Conservation (phyloP, 2,888 invertebrate genomes). For the Graphium colonna region DNA sequence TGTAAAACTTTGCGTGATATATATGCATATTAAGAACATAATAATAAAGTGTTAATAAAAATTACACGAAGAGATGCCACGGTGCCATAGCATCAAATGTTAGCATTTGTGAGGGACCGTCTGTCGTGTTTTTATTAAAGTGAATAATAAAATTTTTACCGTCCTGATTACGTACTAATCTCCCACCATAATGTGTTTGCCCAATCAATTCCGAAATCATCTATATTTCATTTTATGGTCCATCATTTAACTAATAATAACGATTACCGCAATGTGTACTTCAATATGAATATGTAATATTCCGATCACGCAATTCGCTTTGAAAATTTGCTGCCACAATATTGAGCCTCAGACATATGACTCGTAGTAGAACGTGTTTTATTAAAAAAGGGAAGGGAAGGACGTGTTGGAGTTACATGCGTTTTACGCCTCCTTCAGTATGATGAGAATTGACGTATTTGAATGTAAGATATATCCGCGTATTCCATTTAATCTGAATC, state of each 20-base stretch:
- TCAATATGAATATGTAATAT: constrained; percentile 9
- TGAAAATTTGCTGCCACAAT: constrained; percentile 20
- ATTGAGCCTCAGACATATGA: constrained; percentile 22
- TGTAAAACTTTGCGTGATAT: too few relatives aligned
- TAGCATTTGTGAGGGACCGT: too few relatives aligned
- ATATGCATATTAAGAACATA: too few relatives aligned
- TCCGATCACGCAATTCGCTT: constrained; percentile 20
- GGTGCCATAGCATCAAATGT: too few relatives aligned
- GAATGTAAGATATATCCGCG: not conserved
- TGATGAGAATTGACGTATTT: constrained; percentile 8
- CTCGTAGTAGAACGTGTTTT: constrained; percentile 20
- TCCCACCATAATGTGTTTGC: too few relatives aligned
- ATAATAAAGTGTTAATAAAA: too few relatives aligned
- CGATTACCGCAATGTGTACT: not conserved
- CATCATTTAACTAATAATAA: not conserved
- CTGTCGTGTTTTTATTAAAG: too few relatives aligned
- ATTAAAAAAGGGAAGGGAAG: constrained; percentile 21
- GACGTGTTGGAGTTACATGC: constrained; percentile 14
- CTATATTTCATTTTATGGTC: too few relatives aligned
- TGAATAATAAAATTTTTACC: too few relatives aligned
- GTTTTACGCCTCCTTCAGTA: constrained; percentile 11
- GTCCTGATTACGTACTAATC: too few relatives aligned
- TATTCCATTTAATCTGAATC: not conserved
- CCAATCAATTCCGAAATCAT: too few relatives aligned
- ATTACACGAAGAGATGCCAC: too few relatives aligned